Evolutionary conservation across 2,113 vertebrate genomes (phyloP).

Genomic region (Thalassoma bifasciatum): DNA sequence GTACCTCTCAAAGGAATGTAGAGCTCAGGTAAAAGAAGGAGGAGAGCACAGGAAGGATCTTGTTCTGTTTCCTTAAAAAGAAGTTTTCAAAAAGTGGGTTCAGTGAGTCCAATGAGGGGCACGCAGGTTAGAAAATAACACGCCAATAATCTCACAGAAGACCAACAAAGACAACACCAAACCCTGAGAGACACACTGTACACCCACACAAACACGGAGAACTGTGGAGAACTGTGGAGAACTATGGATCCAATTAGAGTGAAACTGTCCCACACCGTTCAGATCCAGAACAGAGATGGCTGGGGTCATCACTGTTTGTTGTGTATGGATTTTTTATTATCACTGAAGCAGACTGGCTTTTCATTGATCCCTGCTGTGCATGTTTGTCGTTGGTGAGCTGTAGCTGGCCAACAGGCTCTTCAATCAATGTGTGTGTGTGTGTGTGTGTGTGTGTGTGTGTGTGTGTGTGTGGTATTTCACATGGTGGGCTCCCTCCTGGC

Average conservation of each 20-base stretch:
- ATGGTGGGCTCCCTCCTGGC: slow-evolving; percentile 37
- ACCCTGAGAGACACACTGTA: slow-evolving; percentile 20
- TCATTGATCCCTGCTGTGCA: slow-evolving; percentile 48
- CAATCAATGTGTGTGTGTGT: slow-evolving; percentile 11
- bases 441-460: slow-evolving; percentile 37
- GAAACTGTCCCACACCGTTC: slow-evolving; percentile 1
- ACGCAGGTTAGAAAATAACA: slow-evolving; percentile 30
- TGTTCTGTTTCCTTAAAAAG: slow-evolving; percentile 16
- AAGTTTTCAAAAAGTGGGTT: neutral
- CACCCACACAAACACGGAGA: slow-evolving; percentile 17
- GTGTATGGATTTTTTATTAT: slow-evolving; percentile 35
- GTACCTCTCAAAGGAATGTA: slow-evolving; percentile 59
- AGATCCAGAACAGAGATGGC: neutral
- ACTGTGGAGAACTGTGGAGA: slow-evolving; percentile 30
- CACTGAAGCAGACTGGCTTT: slow-evolving; percentile 13
- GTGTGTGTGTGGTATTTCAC: slow-evolving; percentile 57
- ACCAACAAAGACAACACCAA: slow-evolving; percentile 29
- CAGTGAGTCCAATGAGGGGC: slow-evolving; percentile 19
- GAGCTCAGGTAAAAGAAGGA: slow-evolving; percentile 46
- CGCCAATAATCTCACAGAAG: slow-evolving; percentile 47
- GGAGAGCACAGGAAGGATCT: neutral
- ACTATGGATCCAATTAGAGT: slow-evolving; percentile 18
- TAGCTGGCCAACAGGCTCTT: slow-evolving; percentile 12
- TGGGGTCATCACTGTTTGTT: slow-evolving; percentile 1
- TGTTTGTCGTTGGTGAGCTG: slow-evolving; percentile 34